Conservation (phyloP, 2,113 vertebrate species). For the Athene cunicularia region DNA sequence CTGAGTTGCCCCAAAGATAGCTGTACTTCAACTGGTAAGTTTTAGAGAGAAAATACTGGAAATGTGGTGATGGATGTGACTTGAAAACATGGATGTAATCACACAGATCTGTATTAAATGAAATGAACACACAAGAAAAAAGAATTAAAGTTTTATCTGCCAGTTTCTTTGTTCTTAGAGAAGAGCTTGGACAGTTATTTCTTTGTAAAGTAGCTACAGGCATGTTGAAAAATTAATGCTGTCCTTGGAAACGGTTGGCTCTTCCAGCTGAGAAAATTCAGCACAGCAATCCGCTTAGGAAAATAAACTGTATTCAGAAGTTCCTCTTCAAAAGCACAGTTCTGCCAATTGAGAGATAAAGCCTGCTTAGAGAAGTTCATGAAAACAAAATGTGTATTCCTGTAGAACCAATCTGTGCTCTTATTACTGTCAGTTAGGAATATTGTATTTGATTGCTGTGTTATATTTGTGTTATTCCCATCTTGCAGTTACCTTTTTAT, state of each 20-base stretch:
- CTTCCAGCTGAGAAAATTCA: background rate
- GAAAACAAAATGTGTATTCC: background rate
- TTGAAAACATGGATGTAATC: background rate
- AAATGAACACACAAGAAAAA: background rate
- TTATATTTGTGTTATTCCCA: background rate
- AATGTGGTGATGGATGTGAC: background rate
- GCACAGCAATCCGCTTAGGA: background rate
- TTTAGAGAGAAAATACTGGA: background rate
- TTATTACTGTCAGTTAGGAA: background rate
- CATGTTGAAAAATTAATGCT: background rate
- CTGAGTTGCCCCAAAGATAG: background rate
- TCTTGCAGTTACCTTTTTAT: background rate
- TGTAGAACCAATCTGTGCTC: background rate
- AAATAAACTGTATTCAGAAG: background rate
- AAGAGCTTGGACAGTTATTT: background rate
- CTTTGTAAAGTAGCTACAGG: background rate
- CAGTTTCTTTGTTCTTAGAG: background rate
- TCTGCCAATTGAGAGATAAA: background rate
- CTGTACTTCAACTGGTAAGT: background rate
- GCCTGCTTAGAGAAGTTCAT: background rate
- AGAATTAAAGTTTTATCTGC: background rate
- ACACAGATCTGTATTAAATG: background rate
- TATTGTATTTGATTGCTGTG: background rate
- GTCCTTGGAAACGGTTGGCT: background rate
- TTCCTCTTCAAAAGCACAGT: background rate